Evolutionary conservation across 2,113 vertebrate species (phyloP), one percentile per base, ranked within the genome.

Genomic region (Channa maculata): DNA sequence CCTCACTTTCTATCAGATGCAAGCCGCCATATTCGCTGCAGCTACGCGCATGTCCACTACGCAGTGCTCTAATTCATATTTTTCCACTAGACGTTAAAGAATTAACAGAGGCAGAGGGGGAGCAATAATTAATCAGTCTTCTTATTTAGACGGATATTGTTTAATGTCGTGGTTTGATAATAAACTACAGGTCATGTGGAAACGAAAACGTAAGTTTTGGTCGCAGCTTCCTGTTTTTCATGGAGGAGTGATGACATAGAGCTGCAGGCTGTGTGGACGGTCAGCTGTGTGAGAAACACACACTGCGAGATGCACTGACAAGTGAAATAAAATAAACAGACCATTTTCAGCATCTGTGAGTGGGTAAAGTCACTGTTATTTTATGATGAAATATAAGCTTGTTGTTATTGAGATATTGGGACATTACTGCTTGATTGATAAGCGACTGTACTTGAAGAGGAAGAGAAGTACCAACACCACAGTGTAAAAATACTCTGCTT

Each of bases 21-120:
- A 85, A 83, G 92, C 90, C 93, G 94, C 94, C 94, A 94, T 94
- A 71, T 94, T 93, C 90, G 83, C 83, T 89, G 88, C 90, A 90
- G 84, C 80, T 90, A 85, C 92, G 94, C 93, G 93, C 94, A 94
- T 95, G 94, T 93, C 91, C 91, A 82, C 81, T 75, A n/a, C 83
- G 82, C 84, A 77, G 83, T 77, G 82, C 82, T 86, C 46, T 73
- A 83, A 84, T 82, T 87, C 90, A 67, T 53, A 64, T 85, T 89
- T 82, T 81, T 82, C 53, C 78, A 73, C 83, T 64, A 75, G 43
- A 76, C 80, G 60, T 73, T 7, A 44, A 41, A n/a, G 10, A 61
- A 14, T 24, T 64, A 12, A 5, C 3, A 49, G 44, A 48, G 12
- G n/a, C 12, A 24, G 52, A 12, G n/a, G 44, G 33, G 55, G 74